phyloP scores from a whole-genome alignment of 53 echinoderm and acorn worm genomes.

The Paracentrotus lividus region DNA sequence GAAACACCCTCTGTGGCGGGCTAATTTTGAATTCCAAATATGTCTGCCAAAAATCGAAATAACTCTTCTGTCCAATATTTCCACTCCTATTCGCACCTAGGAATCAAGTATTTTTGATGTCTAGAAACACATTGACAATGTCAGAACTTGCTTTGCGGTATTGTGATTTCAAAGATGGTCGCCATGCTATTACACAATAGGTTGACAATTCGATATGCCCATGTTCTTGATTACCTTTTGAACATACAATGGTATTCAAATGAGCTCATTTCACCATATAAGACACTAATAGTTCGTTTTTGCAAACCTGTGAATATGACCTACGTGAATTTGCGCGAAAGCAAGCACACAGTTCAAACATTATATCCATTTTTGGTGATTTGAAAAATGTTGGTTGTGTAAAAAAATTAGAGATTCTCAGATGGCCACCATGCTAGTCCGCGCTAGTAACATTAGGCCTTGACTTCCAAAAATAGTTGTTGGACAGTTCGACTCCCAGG shows the following conservation, averaged over 20 bases:
- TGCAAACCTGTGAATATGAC: slow-evolving; percentile 42
- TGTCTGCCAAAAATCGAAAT: too few species aligned
- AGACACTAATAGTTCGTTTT: neutral
- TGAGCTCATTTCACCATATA: neutral
- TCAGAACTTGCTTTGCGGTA: too few species aligned
- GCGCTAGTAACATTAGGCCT: slow-evolving; percentile 22
- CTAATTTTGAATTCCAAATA: too few species aligned
- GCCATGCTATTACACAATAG: slow-evolving; percentile 36
- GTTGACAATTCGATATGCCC: slow-evolving; percentile 27
- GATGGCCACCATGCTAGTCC: slow-evolving; percentile 32
- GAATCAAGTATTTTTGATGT: too few species aligned
- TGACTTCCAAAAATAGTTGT: neutral
- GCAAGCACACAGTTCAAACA: slow-evolving; percentile 38
- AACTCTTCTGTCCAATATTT: too few species aligned
- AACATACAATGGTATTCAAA: slow-evolving; percentile 25
- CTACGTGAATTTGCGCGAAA: slow-evolving; percentile 2
- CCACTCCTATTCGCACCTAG: too few species aligned
- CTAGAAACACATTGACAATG: too few species aligned
- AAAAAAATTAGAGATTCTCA: slow-evolving; percentile 29
- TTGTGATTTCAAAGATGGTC: neutral
- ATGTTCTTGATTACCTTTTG: slow-evolving; percentile 30
- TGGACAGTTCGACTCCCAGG: too few species aligned
- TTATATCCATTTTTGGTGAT: slow-evolving; percentile 27
- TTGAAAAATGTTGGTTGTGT: too few species aligned
- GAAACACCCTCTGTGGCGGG: too few species aligned